Base-by-base conservation (phyloP, 2,797 vertebrate genomes). In the Mastacembelus armatus region DNA sequence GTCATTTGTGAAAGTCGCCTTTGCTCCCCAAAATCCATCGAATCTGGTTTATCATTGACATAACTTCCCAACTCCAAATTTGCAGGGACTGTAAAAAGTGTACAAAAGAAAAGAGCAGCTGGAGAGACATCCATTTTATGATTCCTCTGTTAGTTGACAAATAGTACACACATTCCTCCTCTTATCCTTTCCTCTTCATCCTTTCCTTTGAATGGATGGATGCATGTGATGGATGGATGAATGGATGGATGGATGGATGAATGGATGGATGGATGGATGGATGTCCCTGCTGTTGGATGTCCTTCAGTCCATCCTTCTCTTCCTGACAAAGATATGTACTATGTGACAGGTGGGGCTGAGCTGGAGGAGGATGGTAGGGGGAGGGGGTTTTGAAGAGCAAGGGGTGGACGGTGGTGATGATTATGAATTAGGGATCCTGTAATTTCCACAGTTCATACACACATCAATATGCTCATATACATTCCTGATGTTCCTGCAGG, bases 401-500 rank as follows among this genome's bases (percentile, higher is more conserved):
- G 10, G 11, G 24, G 4, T 63, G 71, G 81, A 77, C 59, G 64
- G 59, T 43, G n/a, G 30, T 36, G 58, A 38, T 54, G 71, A 68
- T 39, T 78, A 48, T 47, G 52, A 63, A 22, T 38, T 48, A 51
- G 44, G 59, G 55, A 43, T 58, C 52, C 51, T 21, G 36, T 24
- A 29, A 52, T 64, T 30, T 42, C 63, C 69, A 43, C 49, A 43
- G 27, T 24, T 24, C 71, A 52, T 40, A 38, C 30, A 63, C 48
- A 66, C 42, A 52, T n/a, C n/a, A 18, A 58, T 40, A 61, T 6
- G 1, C 44, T 49, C 50, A 58, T 3, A 76, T 49, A 44, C 61
- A 49, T 56, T 77, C 66, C 66, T 73, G 50, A 63, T 47, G 45
- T 63, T 71, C 55, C 77, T 66, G 61, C 19, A 10, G 39, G 63